phyloP scores from a whole-genome alignment of 1,140 invertebrate genomes.

The Drosophila navojoa region DNA sequence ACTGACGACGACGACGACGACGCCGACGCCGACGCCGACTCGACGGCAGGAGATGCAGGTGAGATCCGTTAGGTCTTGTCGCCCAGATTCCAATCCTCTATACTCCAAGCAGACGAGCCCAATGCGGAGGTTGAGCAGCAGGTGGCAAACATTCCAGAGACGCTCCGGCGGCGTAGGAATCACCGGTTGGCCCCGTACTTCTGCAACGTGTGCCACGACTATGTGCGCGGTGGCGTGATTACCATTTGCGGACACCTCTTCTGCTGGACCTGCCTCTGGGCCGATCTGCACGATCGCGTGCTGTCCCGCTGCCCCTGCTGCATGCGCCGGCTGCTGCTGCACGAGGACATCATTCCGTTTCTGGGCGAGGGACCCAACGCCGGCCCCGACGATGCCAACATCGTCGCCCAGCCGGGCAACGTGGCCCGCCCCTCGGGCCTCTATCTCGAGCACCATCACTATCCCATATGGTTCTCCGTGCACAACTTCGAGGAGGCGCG shows the following conservation, averaged over 20 bases:
- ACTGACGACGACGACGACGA: not conserved
- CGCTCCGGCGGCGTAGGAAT: not conserved
- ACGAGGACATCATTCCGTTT: conserved; percentile 55
- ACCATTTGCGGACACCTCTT: conserved; percentile 60
- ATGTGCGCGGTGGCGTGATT: conserved; percentile 38
- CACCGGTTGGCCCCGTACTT: not conserved
- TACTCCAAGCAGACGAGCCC: not conserved
- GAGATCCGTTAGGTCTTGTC: not conserved
- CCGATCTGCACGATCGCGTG: not conserved
- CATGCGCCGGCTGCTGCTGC: conserved; percentile 10
- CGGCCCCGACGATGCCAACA: not conserved
- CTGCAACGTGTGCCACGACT: conserved; percentile 35
- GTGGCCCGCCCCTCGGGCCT: conserved; percentile 54
- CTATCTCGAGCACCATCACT: conserved; percentile 2
- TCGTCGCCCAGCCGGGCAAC: conserved; percentile 37
- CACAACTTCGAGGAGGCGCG: not conserved
- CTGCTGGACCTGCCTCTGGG: conserved; percentile 62
- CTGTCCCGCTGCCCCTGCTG: conserved; percentile 40
- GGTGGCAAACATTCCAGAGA: too few relatives aligned
- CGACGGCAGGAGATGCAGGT: not conserved
- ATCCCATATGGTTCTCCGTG: conserved; percentile 31
- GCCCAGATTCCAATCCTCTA: too few relatives aligned
- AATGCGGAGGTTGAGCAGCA: not conserved
- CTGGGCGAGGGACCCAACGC: conserved; percentile 47
- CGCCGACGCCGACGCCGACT: too few relatives aligned